Percentiles rank a stretch among this genome's conserved stretches.
These are phyloP conservation scores for Leptinotarsa haldemani DNA, from an alignment of 2,888 invertebrate genomes.

Conservation along the genomic window DNA sequence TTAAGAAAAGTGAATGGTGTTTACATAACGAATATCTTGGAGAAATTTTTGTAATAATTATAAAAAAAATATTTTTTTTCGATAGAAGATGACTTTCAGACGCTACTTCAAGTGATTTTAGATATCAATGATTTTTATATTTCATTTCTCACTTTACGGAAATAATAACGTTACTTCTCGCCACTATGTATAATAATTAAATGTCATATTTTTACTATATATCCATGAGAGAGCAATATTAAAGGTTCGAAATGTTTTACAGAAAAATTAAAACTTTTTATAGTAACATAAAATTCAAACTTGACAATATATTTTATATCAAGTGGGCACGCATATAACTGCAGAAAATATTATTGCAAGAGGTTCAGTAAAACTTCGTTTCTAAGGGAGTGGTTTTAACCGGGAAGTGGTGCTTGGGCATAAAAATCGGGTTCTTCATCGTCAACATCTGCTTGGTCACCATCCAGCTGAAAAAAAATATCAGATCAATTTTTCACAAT, in stretches of 20 bases:
- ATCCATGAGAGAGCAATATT: background rate
- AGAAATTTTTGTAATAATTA: no score
- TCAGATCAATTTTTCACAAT: background rate
- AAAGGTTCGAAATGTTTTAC: background rate
- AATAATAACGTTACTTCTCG: no score
- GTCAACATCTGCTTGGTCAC: slow-evolving; percentile 82
- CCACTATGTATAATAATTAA: no score
- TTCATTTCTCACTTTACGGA: no score
- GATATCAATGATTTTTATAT: no score
- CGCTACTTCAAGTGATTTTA: no score
- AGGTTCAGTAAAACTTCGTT: background rate
- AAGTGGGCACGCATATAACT: slow-evolving; percentile 12
- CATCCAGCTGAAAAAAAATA: slow-evolving; percentile 78
- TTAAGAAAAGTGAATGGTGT: no score
- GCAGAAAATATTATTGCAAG: slow-evolving; percentile 14
- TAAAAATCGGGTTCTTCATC: slow-evolving; percentile 95
- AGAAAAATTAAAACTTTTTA: background rate
- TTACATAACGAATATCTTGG: no score
- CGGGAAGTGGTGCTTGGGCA: slow-evolving; percentile 87
- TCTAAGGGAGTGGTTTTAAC: slow-evolving; percentile 66
- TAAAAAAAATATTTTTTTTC: no score
- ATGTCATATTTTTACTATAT: background rate
- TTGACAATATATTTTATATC: background rate
- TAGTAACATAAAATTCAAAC: background rate
- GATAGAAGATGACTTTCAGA: no score